Percentiles rank a stretch among this genome's conserved stretches.
These are phyloP conservation scores for Crotalus horridus DNA, from an alignment of 2,113 vertebrate species.

Conservation along the genomic window DNA sequence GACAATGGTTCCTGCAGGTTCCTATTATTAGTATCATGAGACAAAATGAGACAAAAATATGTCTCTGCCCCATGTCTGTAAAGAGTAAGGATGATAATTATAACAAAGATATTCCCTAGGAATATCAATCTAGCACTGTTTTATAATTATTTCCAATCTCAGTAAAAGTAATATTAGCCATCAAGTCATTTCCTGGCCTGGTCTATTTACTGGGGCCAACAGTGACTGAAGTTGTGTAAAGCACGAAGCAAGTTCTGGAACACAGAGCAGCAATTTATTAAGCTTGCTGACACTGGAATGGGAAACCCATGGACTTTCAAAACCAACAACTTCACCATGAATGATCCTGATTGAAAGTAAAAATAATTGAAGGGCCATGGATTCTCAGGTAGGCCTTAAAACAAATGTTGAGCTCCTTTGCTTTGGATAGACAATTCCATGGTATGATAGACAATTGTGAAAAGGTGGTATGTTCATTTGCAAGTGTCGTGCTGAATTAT, in stretches of 20 bases:
- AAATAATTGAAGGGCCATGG: not conserved
- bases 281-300: not conserved
- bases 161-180: not conserved
- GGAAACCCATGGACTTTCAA: not conserved
- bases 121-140: not conserved
- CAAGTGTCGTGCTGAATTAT: not conserved
- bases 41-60: not conserved
- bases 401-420: not conserved
- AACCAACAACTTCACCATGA: not conserved
- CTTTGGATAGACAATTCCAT: not conserved
- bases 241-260: not conserved
- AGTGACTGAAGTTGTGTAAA: not conserved
- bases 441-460: not conserved
- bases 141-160: not conserved
- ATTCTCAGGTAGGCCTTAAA: not conserved
- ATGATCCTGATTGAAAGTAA: not conserved
- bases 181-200: not conserved
- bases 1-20: not conserved
- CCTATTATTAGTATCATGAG: not conserved
- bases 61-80: not conserved
- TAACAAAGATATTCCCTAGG: not conserved
- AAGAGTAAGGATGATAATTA: not conserved
- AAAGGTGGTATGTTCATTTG: not conserved
- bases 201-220: not conserved
- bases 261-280: not conserved